Evolutionary conservation across 1,140 invertebrate species (phyloP), one percentile per base, ranked within the genome.

Genomic region (Chlorops oryzae): DNA sequence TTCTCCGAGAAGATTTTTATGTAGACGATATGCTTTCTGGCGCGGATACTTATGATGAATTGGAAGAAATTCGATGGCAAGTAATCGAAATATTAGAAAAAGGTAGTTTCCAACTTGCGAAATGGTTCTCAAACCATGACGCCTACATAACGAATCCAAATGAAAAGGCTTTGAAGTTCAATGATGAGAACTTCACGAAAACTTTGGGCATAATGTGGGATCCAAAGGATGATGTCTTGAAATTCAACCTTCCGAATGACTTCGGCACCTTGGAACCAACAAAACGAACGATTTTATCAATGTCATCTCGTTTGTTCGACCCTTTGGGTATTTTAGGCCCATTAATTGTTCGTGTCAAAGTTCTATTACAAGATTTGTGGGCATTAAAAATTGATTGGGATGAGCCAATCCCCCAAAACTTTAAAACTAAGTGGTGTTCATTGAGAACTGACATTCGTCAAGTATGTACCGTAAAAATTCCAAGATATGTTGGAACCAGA

Each of bases 321-420:
- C 75, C 75, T 22, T 52, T 75, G n/a, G 74, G 74, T 21, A 51
- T 74, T 13, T 17, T 75, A 10, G 54, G 60, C 23, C 72, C 75
- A 23, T 35, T 72, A 6, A 62, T 63, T 13, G 57, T 74, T 10
- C 50, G 46, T 12, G 59, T 59, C 18, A 77, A 77, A 59, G 58
- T 73, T 6, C 48, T 77, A 5, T 44, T 77, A 12, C 75, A 78
- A 62, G 39, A 63, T 47, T 27, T 77, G 12, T 75, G 74, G 73
- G 22, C 55, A 43, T 22, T 20, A 28, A 60, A 65, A 25, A 6
- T 72, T 9, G 63, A 59, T 41, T 78, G 75, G 74, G 75, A 77
- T 53, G 63, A 71, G 21, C 38, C 52, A 12, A 48, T 75, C 9
- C 61, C 67, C 17, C 18, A 24, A 20, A 22, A 59, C 15, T 25